Conservation (phyloP, 2,113 vertebrate genomes). For the Emydura subglobosa region DNA sequence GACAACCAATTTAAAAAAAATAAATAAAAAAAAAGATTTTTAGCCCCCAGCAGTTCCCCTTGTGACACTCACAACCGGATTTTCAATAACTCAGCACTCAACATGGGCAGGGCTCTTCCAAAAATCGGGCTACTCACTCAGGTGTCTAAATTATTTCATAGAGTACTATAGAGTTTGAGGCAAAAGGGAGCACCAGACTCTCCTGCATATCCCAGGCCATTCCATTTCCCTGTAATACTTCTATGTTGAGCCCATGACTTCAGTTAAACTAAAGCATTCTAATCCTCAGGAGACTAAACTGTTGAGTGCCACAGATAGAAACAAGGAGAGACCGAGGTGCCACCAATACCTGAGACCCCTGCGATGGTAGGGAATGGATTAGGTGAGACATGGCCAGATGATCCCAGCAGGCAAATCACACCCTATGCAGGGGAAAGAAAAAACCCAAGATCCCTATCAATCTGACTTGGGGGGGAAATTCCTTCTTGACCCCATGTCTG, state of each 20-base stretch:
- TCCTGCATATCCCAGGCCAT: neutral
- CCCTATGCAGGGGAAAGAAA: neutral
- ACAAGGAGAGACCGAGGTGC: neutral
- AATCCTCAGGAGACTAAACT: neutral
- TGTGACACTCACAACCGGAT: neutral
- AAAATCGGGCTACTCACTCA: neutral
- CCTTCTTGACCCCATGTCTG: neutral
- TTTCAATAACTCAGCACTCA: neutral
- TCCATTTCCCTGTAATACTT: neutral
- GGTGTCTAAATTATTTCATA: neutral
- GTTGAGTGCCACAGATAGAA: neutral
- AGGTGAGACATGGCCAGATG: neutral
- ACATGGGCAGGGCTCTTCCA: neutral
- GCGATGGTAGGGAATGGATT: neutral
- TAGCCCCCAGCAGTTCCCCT: neutral
- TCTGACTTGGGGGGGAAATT: neutral
- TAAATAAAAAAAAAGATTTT: neutral
- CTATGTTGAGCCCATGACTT: neutral
- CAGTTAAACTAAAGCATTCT: neutral
- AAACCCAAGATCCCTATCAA: neutral
- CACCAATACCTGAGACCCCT: neutral
- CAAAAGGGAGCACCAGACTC: neutral
- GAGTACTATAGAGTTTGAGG: neutral
- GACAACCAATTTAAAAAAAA: neutral
- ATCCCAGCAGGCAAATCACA: neutral